Base-by-base conservation (phyloP, 1,140 invertebrate genomes). In the Macrostomum lignano region DNA sequence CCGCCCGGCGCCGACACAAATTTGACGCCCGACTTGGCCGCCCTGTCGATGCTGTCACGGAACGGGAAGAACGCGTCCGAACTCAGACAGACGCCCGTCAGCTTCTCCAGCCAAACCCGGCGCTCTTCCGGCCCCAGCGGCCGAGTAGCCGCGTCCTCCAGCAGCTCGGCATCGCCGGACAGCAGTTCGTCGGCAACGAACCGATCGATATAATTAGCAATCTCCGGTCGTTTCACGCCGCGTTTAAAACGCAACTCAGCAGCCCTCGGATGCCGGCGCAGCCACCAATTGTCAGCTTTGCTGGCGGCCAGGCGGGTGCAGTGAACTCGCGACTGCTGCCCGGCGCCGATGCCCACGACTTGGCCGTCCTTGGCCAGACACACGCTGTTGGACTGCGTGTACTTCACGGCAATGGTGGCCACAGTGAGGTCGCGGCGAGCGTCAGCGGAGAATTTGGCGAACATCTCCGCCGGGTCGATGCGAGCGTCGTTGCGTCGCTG, bases 11-110 rank as follows among this genome's bases (percentile, higher is more conserved):
- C 79, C 15, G 68, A 78, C 34, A 96, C 78, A 51, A 70, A 94
- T 29, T 71, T 63, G 14, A 88, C 86, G 17, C 88, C 88, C 55
- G 74, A 82, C 82, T 78, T 66, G 42, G 65, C 63, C 36, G 86
- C 84, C 44, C 84, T 66, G 54, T 96, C 84, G 31, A 96, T 73
- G 48, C 93, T 96, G 46, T 96, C 88, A 42, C 81, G 66, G 64
- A 94, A 94, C 21, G 86, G 86, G 60, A 96, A 93, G 63, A 94
- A 94, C 0, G 84, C 84, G 61, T 96, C 86, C 0, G 84, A 93
- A n/a, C 78, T 78, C 1, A 96, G 57, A 11, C 74, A 70, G 6
- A 94, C 84, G n/a, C 69, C 69, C 25, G 67, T 67, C 46, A 93
- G 55, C 40, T 74, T 59, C 10, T 60, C 61, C 3, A 76, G 57